phyloP scores from a whole-genome alignment of 2,797 vertebrate species.

The Erethizon dorsatum region DNA sequence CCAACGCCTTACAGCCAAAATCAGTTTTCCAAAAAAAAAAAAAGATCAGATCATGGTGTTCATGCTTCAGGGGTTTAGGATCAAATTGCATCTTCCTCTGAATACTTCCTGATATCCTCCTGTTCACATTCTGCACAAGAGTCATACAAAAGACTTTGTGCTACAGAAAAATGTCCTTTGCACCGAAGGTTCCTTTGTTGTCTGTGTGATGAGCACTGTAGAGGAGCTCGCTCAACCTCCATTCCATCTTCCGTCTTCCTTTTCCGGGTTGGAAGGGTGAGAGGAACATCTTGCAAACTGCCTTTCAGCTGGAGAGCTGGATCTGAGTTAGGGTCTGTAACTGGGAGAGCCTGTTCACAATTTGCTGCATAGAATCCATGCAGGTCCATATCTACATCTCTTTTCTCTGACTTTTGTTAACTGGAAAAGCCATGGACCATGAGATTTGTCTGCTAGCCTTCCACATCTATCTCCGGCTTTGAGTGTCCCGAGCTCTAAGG shows the following conservation, averaged over 20 bases:
- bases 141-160: neutral
- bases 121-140: neutral
- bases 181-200: neutral
- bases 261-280: neutral
- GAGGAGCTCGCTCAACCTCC: neutral
- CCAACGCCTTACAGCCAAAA: neutral
- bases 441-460: neutral
- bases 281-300: neutral
- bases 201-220: fast-evolving
- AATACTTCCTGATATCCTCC: neutral
- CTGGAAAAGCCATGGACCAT: neutral
- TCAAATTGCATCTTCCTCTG: neutral
- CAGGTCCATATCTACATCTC: neutral
- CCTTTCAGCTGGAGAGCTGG: neutral
- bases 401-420: neutral
- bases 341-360: neutral
- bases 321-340: neutral
- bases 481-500: neutral
- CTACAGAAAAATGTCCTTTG: neutral
- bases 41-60: neutral
- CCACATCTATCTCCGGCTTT: neutral
- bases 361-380: neutral
- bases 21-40: neutral
- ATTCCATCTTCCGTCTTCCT: neutral
- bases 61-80: neutral